These are phyloP conservation scores for Auanema sp. DNA, from an alignment of 2,888 invertebrate genomes.

Conservation along the genomic window DNA sequence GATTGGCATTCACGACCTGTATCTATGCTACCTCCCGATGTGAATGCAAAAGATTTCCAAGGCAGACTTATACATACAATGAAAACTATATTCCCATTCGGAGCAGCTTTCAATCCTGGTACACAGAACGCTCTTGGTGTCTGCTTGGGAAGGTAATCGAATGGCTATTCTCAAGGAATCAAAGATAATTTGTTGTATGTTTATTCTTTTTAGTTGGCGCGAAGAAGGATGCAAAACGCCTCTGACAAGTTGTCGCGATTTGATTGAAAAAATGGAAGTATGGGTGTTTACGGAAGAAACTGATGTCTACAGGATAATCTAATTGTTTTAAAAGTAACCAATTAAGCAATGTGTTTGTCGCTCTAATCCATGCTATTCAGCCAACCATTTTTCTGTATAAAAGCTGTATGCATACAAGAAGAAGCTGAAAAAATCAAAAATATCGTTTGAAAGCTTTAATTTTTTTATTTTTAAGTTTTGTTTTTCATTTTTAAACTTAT, in stretches of 20 bases:
- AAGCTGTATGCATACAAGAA: no score
- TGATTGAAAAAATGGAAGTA: slow-evolving; percentile 9
- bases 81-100: slow-evolving; percentile 14
- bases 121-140: slow-evolving; percentile 12
- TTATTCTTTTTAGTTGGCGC: slow-evolving; percentile 18
- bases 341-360: slow-evolving; percentile 4
- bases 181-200: not conserved
- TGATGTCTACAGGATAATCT: slow-evolving; percentile 1
- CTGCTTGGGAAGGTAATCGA: slow-evolving; percentile 10
- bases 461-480: no score
- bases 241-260: slow-evolving; percentile 8
- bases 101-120: slow-evolving; percentile 13
- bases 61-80: not conserved
- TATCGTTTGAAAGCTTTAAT: no score
- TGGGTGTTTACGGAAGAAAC: slow-evolving; percentile 10
- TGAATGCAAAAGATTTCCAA: slow-evolving; percentile 1
- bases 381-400: no score
- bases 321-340: slow-evolving; percentile 8
- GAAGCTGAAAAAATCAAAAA: no score
- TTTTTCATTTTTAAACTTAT: no score
- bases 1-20: not conserved
- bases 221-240: slow-evolving; percentile 17
- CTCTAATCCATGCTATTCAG: not conserved
- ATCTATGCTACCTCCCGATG: not conserved
- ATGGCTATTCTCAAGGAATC: not conserved